phyloP scores from a whole-genome alignment of 2,797 vertebrate species.

The Hozukius guyotensis region DNA sequence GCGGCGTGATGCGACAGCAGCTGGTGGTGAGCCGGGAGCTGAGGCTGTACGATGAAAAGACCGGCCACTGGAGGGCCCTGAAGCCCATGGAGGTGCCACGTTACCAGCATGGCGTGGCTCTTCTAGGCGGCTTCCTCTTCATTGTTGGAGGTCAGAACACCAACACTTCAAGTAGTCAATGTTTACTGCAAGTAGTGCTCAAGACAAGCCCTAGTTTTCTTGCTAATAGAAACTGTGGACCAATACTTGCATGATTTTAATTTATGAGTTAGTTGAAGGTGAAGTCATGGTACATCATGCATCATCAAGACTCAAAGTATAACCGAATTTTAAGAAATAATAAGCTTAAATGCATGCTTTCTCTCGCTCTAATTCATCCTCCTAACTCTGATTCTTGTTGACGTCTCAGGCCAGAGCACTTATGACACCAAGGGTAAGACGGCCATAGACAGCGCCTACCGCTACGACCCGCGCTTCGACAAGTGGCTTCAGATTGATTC shows the following conservation, averaged over 20 bases:
- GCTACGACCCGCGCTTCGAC: conserved; percentile 87
- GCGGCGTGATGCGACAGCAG: conserved; percentile 87
- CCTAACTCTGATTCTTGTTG: neutral
- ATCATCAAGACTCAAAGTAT: neutral
- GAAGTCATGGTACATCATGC: neutral
- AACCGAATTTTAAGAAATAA: neutral
- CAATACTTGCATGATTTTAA: neutral
- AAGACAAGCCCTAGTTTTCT: neutral
- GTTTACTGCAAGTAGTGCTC: neutral
- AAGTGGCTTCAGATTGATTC: conserved; percentile 85
- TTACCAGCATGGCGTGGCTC: conserved; percentile 86
- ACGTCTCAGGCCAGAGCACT: conserved; percentile 80
- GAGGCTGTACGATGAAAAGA: conserved; percentile 81
- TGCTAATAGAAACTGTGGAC: neutral
- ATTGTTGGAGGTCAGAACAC: conserved; percentile 84
- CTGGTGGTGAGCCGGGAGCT: conserved; percentile 86
- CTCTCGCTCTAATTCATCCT: neutral
- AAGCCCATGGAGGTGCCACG: conserved; percentile 85
- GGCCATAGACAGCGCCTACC: conserved; percentile 85
- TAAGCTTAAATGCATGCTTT: neutral
- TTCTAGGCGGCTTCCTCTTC: conserved; percentile 86
- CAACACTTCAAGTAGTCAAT: neutral
- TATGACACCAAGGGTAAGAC: conserved; percentile 90
- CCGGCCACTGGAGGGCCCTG: conserved; percentile 78
- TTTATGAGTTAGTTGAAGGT: neutral